Base-by-base conservation (phyloP, 2,888 invertebrate species). In the Mayetiola destructor region DNA sequence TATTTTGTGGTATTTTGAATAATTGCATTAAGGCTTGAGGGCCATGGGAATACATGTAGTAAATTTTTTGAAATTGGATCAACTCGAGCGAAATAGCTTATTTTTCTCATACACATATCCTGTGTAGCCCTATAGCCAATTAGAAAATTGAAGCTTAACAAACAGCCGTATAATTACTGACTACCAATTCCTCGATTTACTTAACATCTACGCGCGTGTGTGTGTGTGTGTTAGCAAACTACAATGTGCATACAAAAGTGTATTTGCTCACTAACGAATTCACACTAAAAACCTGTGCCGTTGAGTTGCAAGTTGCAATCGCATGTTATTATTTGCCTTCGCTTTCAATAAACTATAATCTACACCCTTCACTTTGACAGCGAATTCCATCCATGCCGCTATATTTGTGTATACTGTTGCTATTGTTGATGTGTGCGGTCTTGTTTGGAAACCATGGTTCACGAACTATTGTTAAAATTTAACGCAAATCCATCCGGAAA, bases 1-100 rank as follows among this genome's bases (percentile, higher is more conserved):
- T n/a, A n/a, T n/a, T 48, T 48, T 48, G 27, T 27, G 48, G 23
- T 23, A 48, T 48, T 48, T 23, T 48, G 48, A 48, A 48, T 27
- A 48, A 48, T 48, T 48, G 48, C 27, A 48, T n/a, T 27, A 48
- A 27, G 20, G 40, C n/a, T n/a, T n/a, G n/a, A n/a, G n/a, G n/a
- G n/a, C n/a, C n/a, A n/a, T n/a, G n/a, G n/a, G n/a, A n/a, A n/a
- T n/a, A n/a, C n/a, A n/a, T n/a, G n/a, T n/a, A n/a, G n/a, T n/a
- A n/a, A n/a, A n/a, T n/a, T n/a, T n/a, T n/a, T n/a, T n/a, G n/a
- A n/a, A n/a, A n/a, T n/a, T n/a, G n/a, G n/a, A n/a, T n/a, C n/a
- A n/a, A n/a, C n/a, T n/a, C n/a, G n/a, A n/a, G n/a, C n/a, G n/a
- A n/a, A n/a, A n/a, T n/a, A n/a, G n/a, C n/a, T n/a, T n/a, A n/a